Base-by-base conservation (phyloP, 2,797 vertebrate genomes). In the Pempheris klunzingeri region DNA sequence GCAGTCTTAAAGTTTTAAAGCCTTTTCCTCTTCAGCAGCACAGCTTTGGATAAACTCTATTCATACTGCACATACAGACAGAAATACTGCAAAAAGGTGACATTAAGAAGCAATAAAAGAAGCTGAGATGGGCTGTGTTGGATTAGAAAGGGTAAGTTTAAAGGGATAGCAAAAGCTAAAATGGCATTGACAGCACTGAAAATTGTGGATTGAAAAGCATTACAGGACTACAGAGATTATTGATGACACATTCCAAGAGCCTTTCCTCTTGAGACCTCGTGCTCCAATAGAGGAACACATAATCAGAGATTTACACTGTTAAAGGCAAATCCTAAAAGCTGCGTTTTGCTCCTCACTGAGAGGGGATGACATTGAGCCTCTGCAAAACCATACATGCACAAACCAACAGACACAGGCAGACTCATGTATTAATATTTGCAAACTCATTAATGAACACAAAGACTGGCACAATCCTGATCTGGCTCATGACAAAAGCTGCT, bases 251-350 rank as follows among this genome's bases (percentile, higher is more conserved):
- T 90, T 81, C 68, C 72, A 77, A 68, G 46, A 87, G 65, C 67
- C 77, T 65, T 74, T 81, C 55, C 82, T 58, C 77, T 86, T 82
- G 81, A 84, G 83, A 82, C 66, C 67, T 24, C 11, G 32, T 1
- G 0, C 65, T 77, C 78, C 32, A 22, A 86, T 71, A 58, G 47
- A 77, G 67, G 75, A 85, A 72, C 70, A 71, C 84, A 34, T 90
- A 89, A 92, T 90, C 88, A 76, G 80, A 92, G 90, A 89, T 92
- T 93, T 88, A 82, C 61, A 74, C 49, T 38, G 66, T 91, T 91
- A 87, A 84, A 76, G 62, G 79, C 73, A 64, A 87, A 91, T 87
- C 88, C 81, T 61, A 71, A 88, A 86, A 84, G 81, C 86, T 57
- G 38, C 20, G 69, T 28, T 47, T 69, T 34, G 50, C 55, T 66